phyloP scores from a whole-genome alignment of 2,888 invertebrate genomes.

The Lasius platythorax region DNA sequence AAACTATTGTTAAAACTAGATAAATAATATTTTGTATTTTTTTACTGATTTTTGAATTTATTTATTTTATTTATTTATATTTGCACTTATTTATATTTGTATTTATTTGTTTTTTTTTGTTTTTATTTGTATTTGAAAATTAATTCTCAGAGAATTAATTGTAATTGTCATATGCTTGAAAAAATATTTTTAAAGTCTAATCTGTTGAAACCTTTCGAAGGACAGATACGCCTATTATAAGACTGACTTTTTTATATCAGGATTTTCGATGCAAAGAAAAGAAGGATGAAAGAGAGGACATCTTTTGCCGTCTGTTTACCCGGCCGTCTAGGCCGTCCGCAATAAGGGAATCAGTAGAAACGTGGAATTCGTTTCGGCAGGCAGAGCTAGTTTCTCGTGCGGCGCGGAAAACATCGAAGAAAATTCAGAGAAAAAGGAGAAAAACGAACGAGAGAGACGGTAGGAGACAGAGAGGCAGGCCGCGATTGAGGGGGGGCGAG shows the following conservation, averaged over 20 bases:
- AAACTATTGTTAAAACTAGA: neutral
- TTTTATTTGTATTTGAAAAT: neutral
- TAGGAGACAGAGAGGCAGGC: neutral
- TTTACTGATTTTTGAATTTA: too few relatives aligned
- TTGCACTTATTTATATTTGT: too few relatives aligned
- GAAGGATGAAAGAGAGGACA: constrained; percentile 43
- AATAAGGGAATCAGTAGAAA: constrained; percentile 76
- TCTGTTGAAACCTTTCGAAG: neutral
- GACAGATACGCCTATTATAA: neutral
- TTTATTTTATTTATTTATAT: too few relatives aligned
- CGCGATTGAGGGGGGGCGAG: constrained; percentile 19
- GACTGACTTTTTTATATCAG: constrained; percentile 15
- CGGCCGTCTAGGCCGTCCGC: constrained; percentile 75
- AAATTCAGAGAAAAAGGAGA: constrained; percentile 56
- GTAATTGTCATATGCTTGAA: neutral
- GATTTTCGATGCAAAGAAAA: constrained; percentile 52
- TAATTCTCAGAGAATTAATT: neutral
- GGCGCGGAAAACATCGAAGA: constrained; percentile 66
- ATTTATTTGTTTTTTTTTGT: too few relatives aligned
- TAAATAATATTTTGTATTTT: too few relatives aligned
- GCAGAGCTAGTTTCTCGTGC: constrained; percentile 67
- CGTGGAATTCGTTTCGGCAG: constrained; percentile 73
- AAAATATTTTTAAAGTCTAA: constrained; percentile 13
- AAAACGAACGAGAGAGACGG: constrained; percentile 5
- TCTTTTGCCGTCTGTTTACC: constrained; percentile 72